These are phyloP conservation scores for Rhabditoides inermis DNA, from an alignment of 2,888 invertebrate species.

Conservation along the genomic window DNA sequence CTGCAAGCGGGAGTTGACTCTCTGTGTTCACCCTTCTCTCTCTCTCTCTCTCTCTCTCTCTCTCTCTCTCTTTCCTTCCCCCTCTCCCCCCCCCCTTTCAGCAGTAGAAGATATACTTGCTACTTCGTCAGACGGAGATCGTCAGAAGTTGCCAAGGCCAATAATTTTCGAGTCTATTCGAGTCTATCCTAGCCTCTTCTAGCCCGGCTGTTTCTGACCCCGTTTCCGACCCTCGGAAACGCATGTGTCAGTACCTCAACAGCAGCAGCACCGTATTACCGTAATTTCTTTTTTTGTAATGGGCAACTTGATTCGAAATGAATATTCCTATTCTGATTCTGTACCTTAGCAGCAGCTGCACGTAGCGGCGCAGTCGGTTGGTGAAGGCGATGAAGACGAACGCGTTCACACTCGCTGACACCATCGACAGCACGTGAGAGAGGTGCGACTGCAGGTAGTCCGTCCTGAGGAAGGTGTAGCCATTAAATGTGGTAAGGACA, in stretches of 20 bases:
- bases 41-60: too few species aligned
- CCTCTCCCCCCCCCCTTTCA: too few species aligned
- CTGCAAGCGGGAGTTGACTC: too few species aligned
- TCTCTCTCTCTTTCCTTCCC: too few species aligned
- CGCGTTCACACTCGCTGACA: conserved; percentile 49
- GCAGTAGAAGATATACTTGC: conserved; percentile 44
- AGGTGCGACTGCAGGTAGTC: conserved; percentile 49
- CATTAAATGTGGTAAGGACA: background rate
- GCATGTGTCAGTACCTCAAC: background rate
- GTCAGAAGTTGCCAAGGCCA: too few species aligned
- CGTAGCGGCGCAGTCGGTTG: conserved; percentile 31
- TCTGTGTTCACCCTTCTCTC: too few species aligned
- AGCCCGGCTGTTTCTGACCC: too few species aligned
- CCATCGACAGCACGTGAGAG: conserved; percentile 44
- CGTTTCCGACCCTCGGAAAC: too few species aligned
- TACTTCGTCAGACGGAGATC: conserved; percentile 19
- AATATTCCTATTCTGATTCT: background rate
- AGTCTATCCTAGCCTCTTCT: too few species aligned
- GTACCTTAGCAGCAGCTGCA: conserved; percentile 13
- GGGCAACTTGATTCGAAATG: background rate
- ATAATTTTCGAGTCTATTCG: too few species aligned
- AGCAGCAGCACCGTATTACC: background rate
- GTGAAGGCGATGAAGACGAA: conserved; percentile 52
- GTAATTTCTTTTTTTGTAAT: background rate
- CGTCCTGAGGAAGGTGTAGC: conserved; percentile 31